Evolutionary conservation across 2,888 invertebrate species (phyloP), one percentile per base, ranked within the genome.

Genomic region (Anthophora plumipes): DNA sequence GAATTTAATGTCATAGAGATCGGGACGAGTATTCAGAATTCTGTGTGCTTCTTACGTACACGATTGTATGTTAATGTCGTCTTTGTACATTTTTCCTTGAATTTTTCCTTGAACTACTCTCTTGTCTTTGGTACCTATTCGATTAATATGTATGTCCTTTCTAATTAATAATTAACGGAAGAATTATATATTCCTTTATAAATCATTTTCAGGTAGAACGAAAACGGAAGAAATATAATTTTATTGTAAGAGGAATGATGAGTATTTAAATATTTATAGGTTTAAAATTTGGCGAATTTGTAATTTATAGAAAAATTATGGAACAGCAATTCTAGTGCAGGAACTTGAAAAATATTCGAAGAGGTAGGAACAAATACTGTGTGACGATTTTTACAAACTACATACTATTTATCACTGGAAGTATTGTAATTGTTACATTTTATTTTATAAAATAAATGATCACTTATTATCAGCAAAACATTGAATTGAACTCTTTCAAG

Each of bases 1-100:
- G 55, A 61, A 68, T 59, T 69, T 68, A 76, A 77, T 39, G 57
- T 76, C 37, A 22, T 12, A n/a, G n/a, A n/a, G 31, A 66, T 60
- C n/a, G 48, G 22, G 14, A 20, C 9, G 61, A 8, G 14, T 6
- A 39, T 61, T 41, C 31, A 5, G 5, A 6, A 14, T n/a, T 31
- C 5, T 43, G 37, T 31, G 17, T 37, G 9, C 17, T 9, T 17
- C 20, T 37, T 4, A 17, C 8, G 37, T 9, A 7, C 20, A 31
- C 5, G 12, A 31, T n/a, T 55, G 17, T 37, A 7, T 7, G 17
- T 31, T 55, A 37, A 55, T 31, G 17, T 3, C 3, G 8, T 7
- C 17, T 37, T 31, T 14, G 6, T 7, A 12, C 17, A 12, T 17
- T 46, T 17, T 46, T 5, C 17, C n/a, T n/a, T n/a, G n/a, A n/a